Base-by-base conservation (phyloP, 2,888 invertebrate genomes). In the Drosophila limbata region DNA sequence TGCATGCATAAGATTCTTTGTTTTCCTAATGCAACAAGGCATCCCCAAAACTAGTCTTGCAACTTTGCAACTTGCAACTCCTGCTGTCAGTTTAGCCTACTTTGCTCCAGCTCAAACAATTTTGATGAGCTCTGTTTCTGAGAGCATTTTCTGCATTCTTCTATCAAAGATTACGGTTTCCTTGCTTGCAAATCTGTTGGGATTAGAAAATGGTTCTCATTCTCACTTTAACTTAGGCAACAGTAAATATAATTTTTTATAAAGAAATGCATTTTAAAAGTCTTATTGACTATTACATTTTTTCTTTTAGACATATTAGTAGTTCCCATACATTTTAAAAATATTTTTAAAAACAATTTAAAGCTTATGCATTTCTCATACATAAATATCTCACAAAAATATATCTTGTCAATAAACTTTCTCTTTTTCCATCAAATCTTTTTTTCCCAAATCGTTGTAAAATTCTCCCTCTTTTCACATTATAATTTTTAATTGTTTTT, bases 1-100 rank as follows among this genome's bases (percentile, higher is more conserved):
- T 53, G 77, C 83, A 82, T 79, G 84, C 84, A 84, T 74, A 79
- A 72, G 71, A 82, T 64, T 70, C 79, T 77, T 77, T 83, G 80
- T 82, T 71, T 76, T 53, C 57, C 69, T 68, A 53, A 53, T 64
- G 45, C 68, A 56, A 68, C 48, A 25, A 17, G 37, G 50, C 47
- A 50, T 55, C 69, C 33, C 31, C 19, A 33, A 61, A 69, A 59
- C 55, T 31, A n/a, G 28, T n/a, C 21, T 37, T 6, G 15, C 21
- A 50, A 25, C 31, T 31, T 28, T 28, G 8, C 8, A 28, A 28
- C 31, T 37, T 13, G 15, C 31, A 13, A 50, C 50, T 31, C n/a
- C 17, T n/a, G 4, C n/a, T 31, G n/a, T 8, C 17, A 10, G 28
- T 47, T 44, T 45, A 52, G 28, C 45, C 64, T 13, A 59, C 17